These are phyloP conservation scores for Chitala chitala DNA, from an alignment of 2,113 vertebrate species.

Conservation along the genomic window DNA sequence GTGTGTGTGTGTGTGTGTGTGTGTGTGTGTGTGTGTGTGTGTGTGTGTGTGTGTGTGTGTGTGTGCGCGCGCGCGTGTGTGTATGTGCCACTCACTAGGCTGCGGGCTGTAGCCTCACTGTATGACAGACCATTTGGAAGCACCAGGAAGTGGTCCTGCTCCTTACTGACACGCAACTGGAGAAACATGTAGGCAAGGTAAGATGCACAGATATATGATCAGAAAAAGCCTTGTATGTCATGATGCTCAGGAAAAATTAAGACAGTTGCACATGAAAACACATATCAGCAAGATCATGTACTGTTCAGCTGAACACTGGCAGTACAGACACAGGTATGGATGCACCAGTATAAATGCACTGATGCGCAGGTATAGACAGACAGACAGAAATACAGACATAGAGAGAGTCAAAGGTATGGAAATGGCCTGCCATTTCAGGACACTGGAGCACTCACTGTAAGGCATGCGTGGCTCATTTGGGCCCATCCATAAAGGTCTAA, in stretches of 20 bases:
- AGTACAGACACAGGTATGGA: not conserved
- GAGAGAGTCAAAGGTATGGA: not conserved
- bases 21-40: not conserved
- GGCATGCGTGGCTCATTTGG: conserved; percentile 79
- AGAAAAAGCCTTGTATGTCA: no score
- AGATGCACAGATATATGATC: not conserved
- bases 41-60: not conserved
- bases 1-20: not conserved
- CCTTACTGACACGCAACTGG: conserved; percentile 89
- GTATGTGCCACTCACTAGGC: conserved; percentile 69
- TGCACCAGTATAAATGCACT: not conserved
- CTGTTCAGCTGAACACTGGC: no score
- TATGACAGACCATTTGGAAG: conserved; percentile 88
- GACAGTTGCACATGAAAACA: no score
- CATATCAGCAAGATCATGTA: no score
- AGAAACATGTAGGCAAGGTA: not conserved
- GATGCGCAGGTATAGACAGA: not conserved
- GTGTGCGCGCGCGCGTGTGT: not conserved
- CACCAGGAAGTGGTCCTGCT: conserved; percentile 89
- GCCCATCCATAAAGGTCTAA: conserved; percentile 88
- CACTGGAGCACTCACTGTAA: conserved; percentile 73
- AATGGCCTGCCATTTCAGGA: not conserved
- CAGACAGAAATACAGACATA: not conserved
- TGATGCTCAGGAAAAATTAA: no score
- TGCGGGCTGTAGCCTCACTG: conserved; percentile 86